Conservation (phyloP, 2,113 vertebrate genomes). For the Hiodon alosoides region DNA sequence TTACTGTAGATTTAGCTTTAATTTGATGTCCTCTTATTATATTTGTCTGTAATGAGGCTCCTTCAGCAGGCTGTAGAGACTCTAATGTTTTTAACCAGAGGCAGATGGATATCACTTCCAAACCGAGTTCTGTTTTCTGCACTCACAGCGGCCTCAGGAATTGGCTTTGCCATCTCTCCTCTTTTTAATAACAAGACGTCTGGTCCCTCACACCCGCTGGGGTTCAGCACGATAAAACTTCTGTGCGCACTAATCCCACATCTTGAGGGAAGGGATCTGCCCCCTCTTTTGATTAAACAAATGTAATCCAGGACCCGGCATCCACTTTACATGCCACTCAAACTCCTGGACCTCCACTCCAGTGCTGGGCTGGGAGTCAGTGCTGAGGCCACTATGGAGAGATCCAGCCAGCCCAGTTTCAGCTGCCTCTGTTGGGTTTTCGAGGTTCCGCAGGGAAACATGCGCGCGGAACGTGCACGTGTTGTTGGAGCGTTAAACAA, state of each 20-base stretch:
- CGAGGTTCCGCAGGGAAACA: too few species aligned
- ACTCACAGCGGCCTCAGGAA: slow-evolving; percentile 29
- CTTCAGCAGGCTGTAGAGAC: slow-evolving; percentile 1
- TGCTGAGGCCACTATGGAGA: slow-evolving; percentile 61
- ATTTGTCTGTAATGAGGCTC: slow-evolving; percentile 6
- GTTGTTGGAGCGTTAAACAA: too few species aligned
- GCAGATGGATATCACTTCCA: neutral
- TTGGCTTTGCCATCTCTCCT: slow-evolving; percentile 48
- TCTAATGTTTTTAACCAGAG: slow-evolving; percentile 17
- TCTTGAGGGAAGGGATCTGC: slow-evolving; percentile 54
- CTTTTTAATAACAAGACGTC: slow-evolving; percentile 40
- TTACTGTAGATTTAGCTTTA: neutral
- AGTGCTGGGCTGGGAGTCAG: slow-evolving; percentile 40
- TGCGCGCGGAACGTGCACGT: too few species aligned
- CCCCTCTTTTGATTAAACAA: slow-evolving; percentile 67
- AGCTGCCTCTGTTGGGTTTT: too few species aligned
- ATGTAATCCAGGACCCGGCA: slow-evolving; percentile 58
- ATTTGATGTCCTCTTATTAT: neutral
- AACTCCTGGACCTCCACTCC: neutral
- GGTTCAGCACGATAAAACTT: slow-evolving; percentile 53
- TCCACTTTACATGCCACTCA: slow-evolving; percentile 47
- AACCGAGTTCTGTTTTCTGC: slow-evolving; percentile 23
- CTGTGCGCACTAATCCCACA: slow-evolving; percentile 55
- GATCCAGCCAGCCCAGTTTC: neutral
- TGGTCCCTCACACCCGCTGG: slow-evolving; percentile 39